Evolutionary conservation across 2,797 vertebrate species (phyloP).

Genomic region (Diplodus sargus): DNA sequence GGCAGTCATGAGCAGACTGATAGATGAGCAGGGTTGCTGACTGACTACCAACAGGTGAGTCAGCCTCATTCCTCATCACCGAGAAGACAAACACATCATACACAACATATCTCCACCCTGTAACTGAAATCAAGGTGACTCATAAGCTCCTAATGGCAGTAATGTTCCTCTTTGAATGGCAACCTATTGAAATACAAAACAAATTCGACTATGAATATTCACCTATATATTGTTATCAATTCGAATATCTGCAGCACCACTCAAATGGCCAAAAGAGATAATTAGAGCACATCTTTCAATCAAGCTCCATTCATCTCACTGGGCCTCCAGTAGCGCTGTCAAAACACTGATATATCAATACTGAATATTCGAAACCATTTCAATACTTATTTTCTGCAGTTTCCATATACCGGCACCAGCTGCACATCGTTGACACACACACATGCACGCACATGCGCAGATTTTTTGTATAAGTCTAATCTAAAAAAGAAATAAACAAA

Average conservation of each 20-base stretch:
- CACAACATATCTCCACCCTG: constrained; percentile 57
- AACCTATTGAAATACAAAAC: constrained; percentile 24
- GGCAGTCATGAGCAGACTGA: constrained; percentile 47
- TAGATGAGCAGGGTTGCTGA: constrained; percentile 40
- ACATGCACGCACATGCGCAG: too few species aligned
- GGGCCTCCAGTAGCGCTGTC: neutral
- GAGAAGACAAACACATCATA: constrained; percentile 58
- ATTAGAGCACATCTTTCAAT: neutral
- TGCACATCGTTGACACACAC: too few species aligned
- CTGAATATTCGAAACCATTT: too few species aligned
- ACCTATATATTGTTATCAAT: constrained; percentile 11
- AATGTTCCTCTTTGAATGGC: constrained; percentile 46
- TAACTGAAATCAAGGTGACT: constrained; percentile 72
- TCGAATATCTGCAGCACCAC: constrained; percentile 10
- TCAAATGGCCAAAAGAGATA: neutral
- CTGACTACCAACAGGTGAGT: constrained; percentile 55
- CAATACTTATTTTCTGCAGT: too few species aligned
- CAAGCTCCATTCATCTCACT: neutral
- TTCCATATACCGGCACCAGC: too few species aligned
- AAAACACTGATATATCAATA: too few species aligned
- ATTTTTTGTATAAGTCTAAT: too few species aligned
- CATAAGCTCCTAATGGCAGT: constrained; percentile 48
- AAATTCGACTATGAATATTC: constrained; percentile 23
- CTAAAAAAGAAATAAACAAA: too few species aligned
- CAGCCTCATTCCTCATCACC: constrained; percentile 48